These are phyloP conservation scores for Dipodomys ordii DNA, from an alignment of 2,113 vertebrate genomes.

Conservation along the genomic window DNA sequence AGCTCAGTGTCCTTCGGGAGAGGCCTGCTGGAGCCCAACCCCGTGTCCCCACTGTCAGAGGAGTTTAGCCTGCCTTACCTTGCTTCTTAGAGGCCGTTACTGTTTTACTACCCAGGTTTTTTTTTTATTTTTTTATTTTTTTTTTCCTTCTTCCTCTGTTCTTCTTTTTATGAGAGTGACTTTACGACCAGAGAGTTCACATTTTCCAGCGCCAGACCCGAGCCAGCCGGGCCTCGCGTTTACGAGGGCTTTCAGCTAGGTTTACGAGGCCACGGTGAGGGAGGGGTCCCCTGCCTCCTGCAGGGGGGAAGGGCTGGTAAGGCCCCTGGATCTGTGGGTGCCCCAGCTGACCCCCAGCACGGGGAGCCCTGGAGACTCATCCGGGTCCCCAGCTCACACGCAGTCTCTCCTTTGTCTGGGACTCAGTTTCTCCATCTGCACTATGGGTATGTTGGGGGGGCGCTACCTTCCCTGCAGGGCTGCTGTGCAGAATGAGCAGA, in stretches of 20 bases:
- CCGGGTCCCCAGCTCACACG: accelerated
- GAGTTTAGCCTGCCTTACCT: neutral
- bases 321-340: neutral
- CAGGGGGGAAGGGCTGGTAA: no score
- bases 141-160: no score
- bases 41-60: neutral
- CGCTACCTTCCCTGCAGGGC: neutral
- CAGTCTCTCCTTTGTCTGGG: neutral
- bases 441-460: neutral
- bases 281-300: no score
- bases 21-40: neutral
- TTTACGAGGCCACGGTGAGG: slow-evolving; percentile 2
- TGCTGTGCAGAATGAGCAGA: neutral
- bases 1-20: neutral
- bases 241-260: neutral
- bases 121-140: neutral
- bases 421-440: neutral
- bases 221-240: neutral
- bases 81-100: neutral
- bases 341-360: neutral
- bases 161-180: slow-evolving; percentile 55
- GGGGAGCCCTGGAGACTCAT: neutral
- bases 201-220: neutral
- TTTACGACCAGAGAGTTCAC: slow-evolving; percentile 63
- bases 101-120: neutral